Base-by-base conservation (phyloP, 1,140 invertebrate species). In the Battus philenor region DNA sequence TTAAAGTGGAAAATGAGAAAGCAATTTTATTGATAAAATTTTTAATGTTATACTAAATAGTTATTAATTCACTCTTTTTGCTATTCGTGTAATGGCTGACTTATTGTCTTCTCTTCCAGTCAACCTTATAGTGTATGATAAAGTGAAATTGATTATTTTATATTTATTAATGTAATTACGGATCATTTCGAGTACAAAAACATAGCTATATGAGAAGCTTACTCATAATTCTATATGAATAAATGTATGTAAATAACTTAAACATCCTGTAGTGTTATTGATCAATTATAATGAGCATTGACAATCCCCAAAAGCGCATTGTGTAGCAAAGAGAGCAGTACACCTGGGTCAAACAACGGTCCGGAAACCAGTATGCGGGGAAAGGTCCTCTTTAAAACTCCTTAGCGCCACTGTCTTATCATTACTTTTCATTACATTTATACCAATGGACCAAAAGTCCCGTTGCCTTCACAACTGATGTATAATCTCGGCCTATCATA, bases 271-370 rank as follows among this genome's bases (percentile, higher is more conserved):
- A 65, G 12, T 61, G 50, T n/a, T 43, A 32, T 24, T 59, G 54
- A 66, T 64, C 55, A 48, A 65, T 66, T 49, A 70, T 55, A 50
- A 36, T 57, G 34, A 34, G 45, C 52, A 45, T 48, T 46, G 49
- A 62, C 62, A 67, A 62, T 63, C 54, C 62, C 65, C 48, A 73
- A 76, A 78, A 76, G 51, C 76, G 74, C 74, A 73, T 64, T 54
- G 62, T 59, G 57, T 72, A 46, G 59, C 51, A 69, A 68, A 60
- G 67, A 69, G 67, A 68, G 57, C 69, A 55, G 54, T 52, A 20
- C 27, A 10, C 24, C 9, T 22, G 47, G 73, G 78, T 75, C 78
- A 55, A 66, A 18, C 74, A 82, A 82, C 78, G 78, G 78, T 79
- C 22, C 57, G 31, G 24, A 71, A 81, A 82, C 78, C 78, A 60